Base-by-base conservation (phyloP, 2,888 invertebrate genomes). In the Acleris cristana region DNA sequence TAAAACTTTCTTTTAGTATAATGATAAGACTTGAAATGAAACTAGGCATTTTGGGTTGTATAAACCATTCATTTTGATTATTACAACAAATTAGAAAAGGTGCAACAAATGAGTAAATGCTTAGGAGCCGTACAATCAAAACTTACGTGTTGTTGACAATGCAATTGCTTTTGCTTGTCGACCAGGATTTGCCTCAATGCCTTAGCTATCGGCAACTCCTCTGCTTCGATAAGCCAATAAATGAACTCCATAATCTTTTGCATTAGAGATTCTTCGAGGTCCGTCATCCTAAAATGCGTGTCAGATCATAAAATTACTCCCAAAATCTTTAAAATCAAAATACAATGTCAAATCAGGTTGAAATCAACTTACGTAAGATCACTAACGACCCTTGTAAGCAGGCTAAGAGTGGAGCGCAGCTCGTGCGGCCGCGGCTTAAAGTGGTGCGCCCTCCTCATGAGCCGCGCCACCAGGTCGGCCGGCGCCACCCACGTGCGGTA, bases 401-500 rank as follows among this genome's bases (percentile, higher is more conserved):
- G 93, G 53, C 98, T 97, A 88, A 99, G 98, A 95, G 94, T 98
- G 96, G 96, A 86, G 95, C 96, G 87, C 95, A 97, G 83, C 94
- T 96, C 79, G 93, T 94, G 83, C 95, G 96, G 83, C 94, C 96
- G 83, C 77, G 87, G 71, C 10, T 86, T 80, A 78, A 94, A 84
- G 95, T 95, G 92, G 94, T 96, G 78, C 96, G 95, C 90, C 73
- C 92, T 86, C 81, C 96, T 95, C 82, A 97, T 96, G 65, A 99
- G 93, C 81, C 98, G 98, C 80, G 95, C 95, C 74, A 99, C 95
- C 74, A 99, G 94, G 74, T 97, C 97, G 79, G 95, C 91, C 26
- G 99, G 98, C 69, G 96, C 94, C 84, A 99, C 96, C 93, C 99
- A 99, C 70, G 99, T 99, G 76, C 99, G 95, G 92, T 99, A 99